A percentile compares a stretch with the other conserved stretches of the same genome.
Conservation (phyloP, 2,797 vertebrate species). For the Eleutherodactylus coqui region DNA sequence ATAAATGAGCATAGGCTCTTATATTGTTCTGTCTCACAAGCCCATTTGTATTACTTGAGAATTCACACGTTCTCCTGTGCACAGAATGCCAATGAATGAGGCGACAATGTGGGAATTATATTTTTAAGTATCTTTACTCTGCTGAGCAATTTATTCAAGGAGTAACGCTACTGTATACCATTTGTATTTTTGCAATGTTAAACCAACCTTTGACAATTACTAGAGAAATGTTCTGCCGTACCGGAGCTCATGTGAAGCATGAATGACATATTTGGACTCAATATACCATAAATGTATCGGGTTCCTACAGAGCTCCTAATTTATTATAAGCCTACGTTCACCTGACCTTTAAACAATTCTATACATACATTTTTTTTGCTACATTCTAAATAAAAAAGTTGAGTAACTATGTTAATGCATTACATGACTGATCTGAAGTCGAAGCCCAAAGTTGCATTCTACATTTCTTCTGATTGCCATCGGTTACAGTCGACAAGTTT, state of each 20-base stretch:
- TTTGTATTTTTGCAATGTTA: background rate
- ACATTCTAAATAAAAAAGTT: no score
- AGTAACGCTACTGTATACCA: background rate
- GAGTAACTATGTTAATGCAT: no score
- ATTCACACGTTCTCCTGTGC: conserved; percentile 23
- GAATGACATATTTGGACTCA: background rate
- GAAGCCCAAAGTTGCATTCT: no score
- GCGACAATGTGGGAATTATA: conserved; percentile 5
- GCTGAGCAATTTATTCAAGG: conserved; percentile 16
- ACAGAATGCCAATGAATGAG: conserved; percentile 52
- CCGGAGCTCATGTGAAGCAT: background rate
- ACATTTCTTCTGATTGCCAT: no score
- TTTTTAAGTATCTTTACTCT: conserved; percentile 42
- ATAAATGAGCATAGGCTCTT: conserved; percentile 46
- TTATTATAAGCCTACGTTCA: background rate
- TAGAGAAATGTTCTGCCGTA: background rate
- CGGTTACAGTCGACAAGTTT: no score
- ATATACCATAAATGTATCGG: background rate
- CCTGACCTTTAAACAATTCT: no score
- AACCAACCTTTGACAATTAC: background rate
- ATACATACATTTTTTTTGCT: no score
- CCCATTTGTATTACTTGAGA: conserved; percentile 56
- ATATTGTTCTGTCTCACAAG: conserved; percentile 40
- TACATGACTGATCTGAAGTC: no score
- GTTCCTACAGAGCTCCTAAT: background rate